Evolutionary conservation across 2,113 vertebrate genomes (phyloP).

Genomic region (Garra rufa): DNA sequence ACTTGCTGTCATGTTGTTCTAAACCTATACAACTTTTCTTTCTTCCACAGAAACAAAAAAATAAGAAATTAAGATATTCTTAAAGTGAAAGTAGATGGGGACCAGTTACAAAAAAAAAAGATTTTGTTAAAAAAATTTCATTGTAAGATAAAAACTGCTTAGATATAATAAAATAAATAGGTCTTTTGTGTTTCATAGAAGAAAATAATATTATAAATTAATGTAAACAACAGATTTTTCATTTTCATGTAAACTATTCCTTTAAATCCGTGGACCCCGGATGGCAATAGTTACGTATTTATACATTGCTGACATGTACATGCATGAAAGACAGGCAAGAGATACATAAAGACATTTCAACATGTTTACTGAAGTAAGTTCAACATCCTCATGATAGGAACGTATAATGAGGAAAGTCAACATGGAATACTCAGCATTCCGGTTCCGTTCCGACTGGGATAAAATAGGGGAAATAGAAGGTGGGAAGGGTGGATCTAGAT

Average conservation of each 20-base stretch:
- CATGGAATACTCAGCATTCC: slow-evolving; percentile 47
- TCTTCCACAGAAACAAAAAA: background rate
- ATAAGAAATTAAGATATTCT: background rate
- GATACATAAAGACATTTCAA: slow-evolving; percentile 58
- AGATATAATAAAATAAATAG: background rate
- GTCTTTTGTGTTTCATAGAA: background rate
- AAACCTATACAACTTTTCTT: background rate
- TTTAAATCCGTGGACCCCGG: background rate
- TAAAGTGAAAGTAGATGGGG: background rate
- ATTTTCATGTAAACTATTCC: background rate
- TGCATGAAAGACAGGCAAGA: slow-evolving; percentile 72
- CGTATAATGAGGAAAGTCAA: slow-evolving; percentile 27
- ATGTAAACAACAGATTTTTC: background rate
- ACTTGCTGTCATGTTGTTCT: background rate
- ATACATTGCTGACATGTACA: slow-evolving; percentile 66
- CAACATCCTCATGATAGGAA: slow-evolving; percentile 46
- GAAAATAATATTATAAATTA: background rate
- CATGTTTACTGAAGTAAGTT: slow-evolving; percentile 49
- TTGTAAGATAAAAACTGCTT: background rate
- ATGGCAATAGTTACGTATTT: slow-evolving; percentile 5
- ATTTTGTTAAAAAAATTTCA: background rate
- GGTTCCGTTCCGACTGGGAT: slow-evolving; percentile 25
- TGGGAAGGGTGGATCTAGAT: slow-evolving; percentile 39
- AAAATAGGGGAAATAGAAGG: slow-evolving; percentile 32
- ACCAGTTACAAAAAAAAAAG: background rate